Evolutionary conservation across 2,113 vertebrate species (phyloP).

Genomic region (Regulus satrapa): DNA sequence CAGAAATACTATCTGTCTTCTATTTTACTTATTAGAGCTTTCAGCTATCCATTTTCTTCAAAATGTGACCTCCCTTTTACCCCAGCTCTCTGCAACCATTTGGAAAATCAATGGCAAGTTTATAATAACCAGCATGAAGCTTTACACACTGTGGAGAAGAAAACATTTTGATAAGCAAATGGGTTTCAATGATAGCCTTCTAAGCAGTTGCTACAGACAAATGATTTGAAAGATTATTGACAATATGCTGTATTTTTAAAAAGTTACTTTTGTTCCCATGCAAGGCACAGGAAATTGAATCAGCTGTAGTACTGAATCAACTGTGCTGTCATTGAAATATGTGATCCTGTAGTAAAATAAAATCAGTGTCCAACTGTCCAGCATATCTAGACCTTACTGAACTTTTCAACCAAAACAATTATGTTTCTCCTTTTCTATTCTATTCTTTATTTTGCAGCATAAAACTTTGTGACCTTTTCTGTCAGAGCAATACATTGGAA

Average conservation of each 20-base stretch:
- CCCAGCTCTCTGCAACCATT: background rate
- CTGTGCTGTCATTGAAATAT: background rate
- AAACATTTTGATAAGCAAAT: slow-evolving; percentile 48
- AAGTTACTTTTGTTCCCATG: background rate
- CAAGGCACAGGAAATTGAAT: background rate
- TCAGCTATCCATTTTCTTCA: background rate
- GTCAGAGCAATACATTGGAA: slow-evolving; percentile 13
- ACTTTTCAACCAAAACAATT: slow-evolving; percentile 40
- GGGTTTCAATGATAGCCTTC: background rate
- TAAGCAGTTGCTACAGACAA: slow-evolving; percentile 9
- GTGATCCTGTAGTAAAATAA: background rate
- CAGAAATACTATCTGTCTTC: background rate
- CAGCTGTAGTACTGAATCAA: background rate
- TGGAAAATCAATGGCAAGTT: slow-evolving; percentile 41
- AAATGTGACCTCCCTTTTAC: slow-evolving; percentile 37
- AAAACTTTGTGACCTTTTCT: slow-evolving; percentile 37
- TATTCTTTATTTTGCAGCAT: slow-evolving; percentile 10
- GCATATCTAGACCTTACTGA: background rate
- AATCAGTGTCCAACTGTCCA: slow-evolving; percentile 3
- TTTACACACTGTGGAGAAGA: background rate
- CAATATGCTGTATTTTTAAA: background rate
- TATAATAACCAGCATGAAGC: slow-evolving; percentile 1
- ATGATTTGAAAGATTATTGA: slow-evolving; percentile 5
- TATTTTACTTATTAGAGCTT: slow-evolving; percentile 7
- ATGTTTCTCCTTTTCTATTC: slow-evolving; percentile 31